These are phyloP conservation scores for Esox lucius DNA, from an alignment of 2,797 vertebrate species.

Conservation along the genomic window DNA sequence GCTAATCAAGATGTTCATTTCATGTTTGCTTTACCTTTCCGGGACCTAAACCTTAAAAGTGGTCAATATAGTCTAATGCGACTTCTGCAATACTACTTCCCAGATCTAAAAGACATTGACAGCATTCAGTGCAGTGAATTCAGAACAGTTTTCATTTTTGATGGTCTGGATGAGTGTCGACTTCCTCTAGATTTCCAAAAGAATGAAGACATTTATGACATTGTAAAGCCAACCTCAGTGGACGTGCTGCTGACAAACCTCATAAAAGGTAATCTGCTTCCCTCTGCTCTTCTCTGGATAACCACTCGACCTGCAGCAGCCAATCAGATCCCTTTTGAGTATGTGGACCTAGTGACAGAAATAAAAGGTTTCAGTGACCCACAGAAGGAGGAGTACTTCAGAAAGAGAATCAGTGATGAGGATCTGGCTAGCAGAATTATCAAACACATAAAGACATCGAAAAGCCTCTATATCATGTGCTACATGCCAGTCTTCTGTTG, in stretches of 20 bases:
- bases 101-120: not conserved
- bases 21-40: not conserved
- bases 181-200: constrained; percentile 1
- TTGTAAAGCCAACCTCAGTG: not conserved
- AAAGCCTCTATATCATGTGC: not conserved
- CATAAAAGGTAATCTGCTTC: not conserved
- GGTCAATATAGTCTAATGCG: not conserved
- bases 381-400: constrained; percentile 4
- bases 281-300: not conserved
- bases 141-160: not conserved
- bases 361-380: constrained; percentile 1
- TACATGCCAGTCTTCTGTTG: constrained; percentile 1
- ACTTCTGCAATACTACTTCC: not conserved
- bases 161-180: constrained; percentile 2
- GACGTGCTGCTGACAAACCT: not conserved
- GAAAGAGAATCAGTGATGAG: not conserved
- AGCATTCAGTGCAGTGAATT: not conserved
- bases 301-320: not conserved
- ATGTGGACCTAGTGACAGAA: not conserved
- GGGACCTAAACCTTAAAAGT: not conserved
- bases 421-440: not conserved
- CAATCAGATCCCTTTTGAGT: not conserved
- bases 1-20: not conserved
- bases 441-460: not conserved
- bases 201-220: not conserved